Evolutionary conservation across 2,888 invertebrate species (phyloP).

Genomic region (Tipula vernalis): DNA sequence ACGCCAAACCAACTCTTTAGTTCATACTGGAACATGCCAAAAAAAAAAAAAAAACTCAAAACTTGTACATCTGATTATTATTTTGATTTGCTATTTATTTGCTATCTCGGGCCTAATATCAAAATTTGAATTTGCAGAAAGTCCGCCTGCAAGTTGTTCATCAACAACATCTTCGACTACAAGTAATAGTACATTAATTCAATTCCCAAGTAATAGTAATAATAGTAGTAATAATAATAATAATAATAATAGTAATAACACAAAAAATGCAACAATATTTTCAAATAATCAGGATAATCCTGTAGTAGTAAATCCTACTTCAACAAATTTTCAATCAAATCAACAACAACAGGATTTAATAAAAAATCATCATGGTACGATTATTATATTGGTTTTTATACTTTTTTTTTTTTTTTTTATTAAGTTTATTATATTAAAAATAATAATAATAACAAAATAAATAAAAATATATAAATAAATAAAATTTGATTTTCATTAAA

Average conservation of each 20-base stretch:
- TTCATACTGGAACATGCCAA: too few relatives aligned
- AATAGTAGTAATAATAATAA: neutral
- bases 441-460: neutral
- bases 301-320: constrained; percentile 12
- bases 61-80: neutral
- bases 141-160: constrained; percentile 17
- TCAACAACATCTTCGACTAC: constrained; percentile 17
- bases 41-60: too few relatives aligned
- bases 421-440: neutral
- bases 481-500: neutral
- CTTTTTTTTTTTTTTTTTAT: neutral
- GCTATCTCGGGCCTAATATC: neutral
- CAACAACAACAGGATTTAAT: constrained; percentile 17
- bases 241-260: constrained; percentile 6
- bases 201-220: constrained; percentile 14
- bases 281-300: constrained; percentile 16
- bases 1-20: too few relatives aligned
- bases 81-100: neutral
- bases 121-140: constrained; percentile 17
- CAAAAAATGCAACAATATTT: constrained; percentile 16
- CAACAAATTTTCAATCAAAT: constrained; percentile 14
- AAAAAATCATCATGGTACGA: constrained; percentile 17
- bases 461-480: neutral
- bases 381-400: neutral
- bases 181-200: constrained; percentile 18